Base-by-base conservation (phyloP, 2,888 invertebrate species). In the Acheta domesticus region DNA sequence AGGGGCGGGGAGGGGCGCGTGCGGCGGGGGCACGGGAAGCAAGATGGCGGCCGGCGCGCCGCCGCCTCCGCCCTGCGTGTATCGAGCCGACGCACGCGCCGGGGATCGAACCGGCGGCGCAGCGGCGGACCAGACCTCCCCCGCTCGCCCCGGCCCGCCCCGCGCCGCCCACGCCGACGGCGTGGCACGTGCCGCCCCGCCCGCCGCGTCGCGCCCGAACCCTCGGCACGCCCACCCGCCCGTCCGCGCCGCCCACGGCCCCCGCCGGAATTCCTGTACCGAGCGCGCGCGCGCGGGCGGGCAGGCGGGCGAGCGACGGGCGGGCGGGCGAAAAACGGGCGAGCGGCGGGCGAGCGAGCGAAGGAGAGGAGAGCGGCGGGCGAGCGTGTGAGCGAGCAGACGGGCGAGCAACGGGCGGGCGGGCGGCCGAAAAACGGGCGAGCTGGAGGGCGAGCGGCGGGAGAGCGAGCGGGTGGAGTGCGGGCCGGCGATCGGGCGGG, bases 31-130 rank as follows among this genome's bases (percentile, higher is more conserved):
- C n/a, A 62, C 62, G 62, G 62, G 16, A 14, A 19, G 62, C 62
- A 62, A 62, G 62, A 62, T 62, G 62, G 62, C 62, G 62, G 62
- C 62, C 62, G 16, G 62, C 62, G 16, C 16, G 62, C 62, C 62
- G 14, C 62, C 62, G 62, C 62, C 62, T 3, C 62, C n/a, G n/a
- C 62, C 16, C 62, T 19, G n/a, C 16, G 16, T 62, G 62, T 62
- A 62, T 62, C n/a, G 62, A 62, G n/a, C 62, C 62, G 62, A 62
- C 62, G 62, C 62, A 62, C 62, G 62, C 62, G 62, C 62, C 62
- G 62, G 62, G 62, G 62, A 62, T 62, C 62, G 62, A 62, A 62
- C 62, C 62, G 62, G 62, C 62, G 62, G 62, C 62, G 62, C 62
- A 62, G 62, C 62, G 62, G n/a, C 62, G 62, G 62, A 14, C 62